Evolutionary conservation across 2,113 vertebrate genomes (phyloP), one percentile per base, ranked within the genome.

Genomic region (Gnathonemus echidnorhynchus): DNA sequence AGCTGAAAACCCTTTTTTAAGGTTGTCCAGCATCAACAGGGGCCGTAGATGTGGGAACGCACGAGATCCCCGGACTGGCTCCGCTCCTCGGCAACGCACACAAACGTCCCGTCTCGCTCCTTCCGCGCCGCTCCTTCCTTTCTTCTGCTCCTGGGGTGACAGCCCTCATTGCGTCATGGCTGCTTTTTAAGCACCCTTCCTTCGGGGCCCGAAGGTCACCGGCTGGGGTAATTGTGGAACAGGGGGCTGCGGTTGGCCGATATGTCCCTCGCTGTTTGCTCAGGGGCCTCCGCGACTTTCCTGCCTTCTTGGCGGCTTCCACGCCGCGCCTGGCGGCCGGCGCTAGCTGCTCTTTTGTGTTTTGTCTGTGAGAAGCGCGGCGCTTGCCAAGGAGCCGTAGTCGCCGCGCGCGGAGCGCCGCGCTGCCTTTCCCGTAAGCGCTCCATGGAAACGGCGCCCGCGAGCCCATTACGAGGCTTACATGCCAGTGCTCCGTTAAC

Each of bases 271-370:
- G 86, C 46, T 27, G 62, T 86, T 70, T 87, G 50, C 48, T 90
- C 48, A 10, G n/a, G 48, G 53, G 52, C 42, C 80, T 85, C 50
- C 46, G 35, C 84, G 77, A 62, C 48, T 74, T 45, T 89, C 74
- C 74, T 89, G 46, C 66, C 48, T 49, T 42, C 31, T 31, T 89
- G 27, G 70, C 31, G 70, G 70, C 77, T 89, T 45, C 88, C 88
- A 27, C 49, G 77, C 50, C 31, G 21, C n/a, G 49, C 66, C 48
- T 49, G 70, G 70, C 48, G 31, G 70, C 70, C 70, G n/a, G 17
- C 46, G 11, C 70, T 89, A 84, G 53, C 89, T 46, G 77, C n/a
- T 86, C 89, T 85, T 89, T 85, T 53, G 77, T 89, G 80, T 86
- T 85, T 24, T 84, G 21, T 89, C 89, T 89, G 77, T 89, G 89